A percentile compares a stretch with the other conserved stretches of the same genome.
Evolutionary conservation across 2,888 invertebrate species (phyloP).

Genomic region (Oeneis ivallda): DNA sequence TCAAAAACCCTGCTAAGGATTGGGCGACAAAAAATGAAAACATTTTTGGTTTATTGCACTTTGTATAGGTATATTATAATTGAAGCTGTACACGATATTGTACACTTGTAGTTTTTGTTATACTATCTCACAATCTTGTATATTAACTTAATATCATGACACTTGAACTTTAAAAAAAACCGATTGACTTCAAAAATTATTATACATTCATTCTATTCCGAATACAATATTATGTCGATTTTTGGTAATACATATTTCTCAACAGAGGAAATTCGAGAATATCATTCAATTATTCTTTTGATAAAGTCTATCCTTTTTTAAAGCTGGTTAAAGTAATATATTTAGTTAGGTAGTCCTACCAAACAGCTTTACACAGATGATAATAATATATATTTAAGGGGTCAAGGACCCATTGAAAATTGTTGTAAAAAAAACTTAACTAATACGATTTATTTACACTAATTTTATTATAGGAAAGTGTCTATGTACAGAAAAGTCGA

Average conservation of each 20-base stretch:
- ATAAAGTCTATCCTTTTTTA: background rate
- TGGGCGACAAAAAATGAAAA: background rate
- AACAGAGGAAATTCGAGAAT: background rate
- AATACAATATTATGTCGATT: background rate
- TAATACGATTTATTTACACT: constrained; percentile 50
- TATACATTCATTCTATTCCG: background rate
- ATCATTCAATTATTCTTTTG: background rate
- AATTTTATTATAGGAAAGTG: constrained; percentile 95
- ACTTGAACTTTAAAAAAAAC: no score
- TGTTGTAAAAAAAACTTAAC: background rate
- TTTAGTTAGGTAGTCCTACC: background rate
- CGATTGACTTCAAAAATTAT: no score
- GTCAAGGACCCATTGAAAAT: background rate
- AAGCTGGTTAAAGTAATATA: background rate
- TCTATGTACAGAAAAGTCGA: constrained; percentile 94
- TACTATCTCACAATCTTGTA: background rate
- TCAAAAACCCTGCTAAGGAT: background rate
- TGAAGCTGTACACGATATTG: background rate
- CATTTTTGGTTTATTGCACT: background rate
- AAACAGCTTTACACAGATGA: background rate
- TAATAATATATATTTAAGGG: background rate
- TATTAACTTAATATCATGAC: no score
- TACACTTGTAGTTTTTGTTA: background rate
- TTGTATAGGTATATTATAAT: background rate
- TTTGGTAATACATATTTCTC: background rate